Percentiles rank a stretch among this genome's conserved stretches.
Evolutionary conservation across 1,140 invertebrate species (phyloP).

Genomic region (Caenorhabditis remanei): DNA sequence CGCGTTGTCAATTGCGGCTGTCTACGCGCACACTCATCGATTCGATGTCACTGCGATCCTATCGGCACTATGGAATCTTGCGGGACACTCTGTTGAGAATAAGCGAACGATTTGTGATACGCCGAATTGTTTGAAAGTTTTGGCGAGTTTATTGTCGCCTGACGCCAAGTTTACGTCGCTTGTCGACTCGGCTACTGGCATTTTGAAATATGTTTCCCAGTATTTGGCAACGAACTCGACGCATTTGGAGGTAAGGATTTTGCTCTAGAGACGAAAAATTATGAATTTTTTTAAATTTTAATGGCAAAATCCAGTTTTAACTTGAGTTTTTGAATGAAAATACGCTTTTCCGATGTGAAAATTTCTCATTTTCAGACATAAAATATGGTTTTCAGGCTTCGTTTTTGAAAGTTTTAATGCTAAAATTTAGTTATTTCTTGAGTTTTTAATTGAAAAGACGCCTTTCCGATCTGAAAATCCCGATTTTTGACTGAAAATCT

Average conservation of each 20-base stretch:
- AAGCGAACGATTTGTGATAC: constrained; percentile 57
- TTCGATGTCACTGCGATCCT: constrained; percentile 29
- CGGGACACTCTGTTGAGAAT: constrained; percentile 50
- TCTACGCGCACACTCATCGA: constrained; percentile 33
- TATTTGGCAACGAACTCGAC: constrained; percentile 36
- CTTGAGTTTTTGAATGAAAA: too few species aligned
- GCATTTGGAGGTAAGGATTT: constrained; percentile 39
- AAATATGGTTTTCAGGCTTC: too few species aligned
- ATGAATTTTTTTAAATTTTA: too few species aligned
- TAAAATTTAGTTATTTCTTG: too few species aligned
- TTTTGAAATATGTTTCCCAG: constrained; percentile 56
- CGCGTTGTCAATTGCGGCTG: constrained; percentile 41
- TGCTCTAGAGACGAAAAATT: too few species aligned
- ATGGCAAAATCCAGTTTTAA: too few species aligned
- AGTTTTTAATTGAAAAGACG: too few species aligned
- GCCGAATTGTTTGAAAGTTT: constrained; percentile 49
- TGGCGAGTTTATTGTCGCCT: constrained; percentile 12
- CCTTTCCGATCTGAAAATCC: too few species aligned
- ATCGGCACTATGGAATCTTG: constrained; percentile 53
- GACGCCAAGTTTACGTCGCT: constrained; percentile 27
- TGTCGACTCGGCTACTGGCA: constrained; percentile 51
- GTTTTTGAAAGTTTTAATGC: too few species aligned
- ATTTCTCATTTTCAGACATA: too few species aligned
- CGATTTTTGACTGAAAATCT: too few species aligned
- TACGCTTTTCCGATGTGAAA: too few species aligned